These are phyloP conservation scores for Thera britannica DNA, from an alignment of 2,888 invertebrate genomes.

Conservation along the genomic window DNA sequence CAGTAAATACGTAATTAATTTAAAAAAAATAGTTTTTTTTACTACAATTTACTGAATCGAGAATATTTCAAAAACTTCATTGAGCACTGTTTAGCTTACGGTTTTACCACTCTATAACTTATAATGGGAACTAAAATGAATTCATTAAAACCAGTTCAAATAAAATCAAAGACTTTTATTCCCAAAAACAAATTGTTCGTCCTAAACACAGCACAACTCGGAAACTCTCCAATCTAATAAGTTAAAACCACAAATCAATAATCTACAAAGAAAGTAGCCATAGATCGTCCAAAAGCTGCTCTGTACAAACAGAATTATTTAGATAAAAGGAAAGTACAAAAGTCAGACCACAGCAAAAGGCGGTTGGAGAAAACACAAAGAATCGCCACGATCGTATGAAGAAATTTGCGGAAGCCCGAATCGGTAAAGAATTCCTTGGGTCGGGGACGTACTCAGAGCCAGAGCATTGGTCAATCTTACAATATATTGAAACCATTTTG, in stretches of 20 bases:
- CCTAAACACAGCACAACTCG: constrained; percentile 5
- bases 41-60: too few relatives aligned
- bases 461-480: not conserved
- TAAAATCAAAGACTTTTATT: not conserved
- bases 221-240: constrained; percentile 20
- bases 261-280: constrained; percentile 25
- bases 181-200: not conserved
- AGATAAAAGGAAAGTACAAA: constrained; percentile 38
- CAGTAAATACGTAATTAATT: too few relatives aligned
- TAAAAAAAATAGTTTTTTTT: too few relatives aligned
- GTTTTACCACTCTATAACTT: too few relatives aligned
- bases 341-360: constrained; percentile 33
- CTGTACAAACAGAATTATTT: constrained; percentile 41
- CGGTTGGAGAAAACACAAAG: constrained; percentile 47
- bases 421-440: constrained; percentile 57
- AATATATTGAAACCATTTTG: too few relatives aligned
- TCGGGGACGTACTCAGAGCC: constrained; percentile 52
- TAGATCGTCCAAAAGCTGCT: constrained; percentile 29
- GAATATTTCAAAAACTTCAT: too few relatives aligned
- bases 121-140: too few relatives aligned
- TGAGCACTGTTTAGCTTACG: too few relatives aligned
- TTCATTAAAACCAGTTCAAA: too few relatives aligned
- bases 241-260: constrained; percentile 33
- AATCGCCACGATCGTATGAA: constrained; percentile 50
- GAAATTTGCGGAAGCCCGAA: constrained; percentile 52